phyloP scores from a whole-genome alignment of 92 coral and sea anemone species.

The Bergia sp. region DNA sequence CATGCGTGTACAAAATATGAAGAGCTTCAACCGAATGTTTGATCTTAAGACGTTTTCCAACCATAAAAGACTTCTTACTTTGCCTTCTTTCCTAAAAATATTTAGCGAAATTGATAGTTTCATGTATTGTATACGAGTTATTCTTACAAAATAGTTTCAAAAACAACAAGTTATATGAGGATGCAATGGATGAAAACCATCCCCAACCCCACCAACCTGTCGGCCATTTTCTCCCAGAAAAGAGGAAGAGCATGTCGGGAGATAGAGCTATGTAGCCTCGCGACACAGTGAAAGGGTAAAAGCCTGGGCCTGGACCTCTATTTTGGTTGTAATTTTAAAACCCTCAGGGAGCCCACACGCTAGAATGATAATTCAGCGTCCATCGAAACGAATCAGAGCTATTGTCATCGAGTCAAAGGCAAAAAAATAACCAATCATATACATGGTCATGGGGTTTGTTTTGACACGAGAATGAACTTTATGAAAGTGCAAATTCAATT shows the following conservation, averaged over 20 bases:
- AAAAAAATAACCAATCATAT: no score
- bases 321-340: neutral
- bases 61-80: neutral
- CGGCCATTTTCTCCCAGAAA: constrained; percentile 90
- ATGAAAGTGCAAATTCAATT: no score
- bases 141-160: neutral
- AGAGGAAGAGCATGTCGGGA: constrained; percentile 87
- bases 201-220: constrained; percentile 63
- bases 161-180: constrained; percentile 26
- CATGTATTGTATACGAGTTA: neutral
- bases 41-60: neutral
- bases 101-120: neutral
- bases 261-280: constrained; percentile 70
- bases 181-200: constrained; percentile 67
- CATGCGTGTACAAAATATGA: neutral
- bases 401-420: no score
- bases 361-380: no score
- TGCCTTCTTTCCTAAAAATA: constrained; percentile 1
- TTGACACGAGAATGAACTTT: no score
- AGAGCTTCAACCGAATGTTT: neutral
- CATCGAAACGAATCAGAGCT: no score
- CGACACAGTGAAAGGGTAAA: neutral
- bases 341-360: no score
- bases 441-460: no score
- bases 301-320: neutral